Base-by-base conservation (phyloP, 2,113 vertebrate genomes). In the Gasterosteus nipponicus region DNA sequence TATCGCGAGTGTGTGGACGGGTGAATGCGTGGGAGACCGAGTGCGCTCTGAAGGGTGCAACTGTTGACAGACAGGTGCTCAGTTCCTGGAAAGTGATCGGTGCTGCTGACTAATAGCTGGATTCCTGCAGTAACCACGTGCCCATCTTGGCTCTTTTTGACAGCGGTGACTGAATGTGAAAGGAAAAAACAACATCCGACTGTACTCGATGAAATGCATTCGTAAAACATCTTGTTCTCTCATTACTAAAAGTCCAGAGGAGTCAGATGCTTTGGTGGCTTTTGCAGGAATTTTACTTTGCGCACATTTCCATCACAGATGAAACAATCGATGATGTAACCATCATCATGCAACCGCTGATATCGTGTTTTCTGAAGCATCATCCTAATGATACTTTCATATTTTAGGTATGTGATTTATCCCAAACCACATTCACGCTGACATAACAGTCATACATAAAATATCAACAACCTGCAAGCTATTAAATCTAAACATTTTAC, bases 31-130 rank as follows among this genome's bases (percentile, higher is more conserved):
- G 59, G 11, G 47, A 49, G 54, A 69, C n/a, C 4, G 2, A 57
- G 26, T 31, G 44, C 3, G 5, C 41, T 70, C 54, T 75, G 56
- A 80, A 46, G 68, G 29, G 41, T 75, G 73, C 68, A 58, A 72
- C 70, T 86, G 76, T 41, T 49, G 46, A 64, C 58, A 60, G 31
- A 54, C 80, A 88, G 85, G 88, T 90, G 86, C 86, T 73, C 53
- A 59, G 83, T 94, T 94, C 92, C 88, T 94, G 93, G 92, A 94
- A 92, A 92, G 90, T 75, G 60, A 73, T 73, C 26, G 1, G 22
- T 31, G 66, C 53, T 81, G 85, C 81, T 91, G 90, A 93, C 80
- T 92, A 85, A 92, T 86, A 85, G n/a, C 69, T 38, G 68, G 76
- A 86, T 65, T 86, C 80, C 47, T 70, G 74, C 86, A 58, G 33